These are phyloP conservation scores for Echinometra lucunter DNA, from an alignment of 53 echinoderm and acorn worm genomes.

Conservation along the genomic window DNA sequence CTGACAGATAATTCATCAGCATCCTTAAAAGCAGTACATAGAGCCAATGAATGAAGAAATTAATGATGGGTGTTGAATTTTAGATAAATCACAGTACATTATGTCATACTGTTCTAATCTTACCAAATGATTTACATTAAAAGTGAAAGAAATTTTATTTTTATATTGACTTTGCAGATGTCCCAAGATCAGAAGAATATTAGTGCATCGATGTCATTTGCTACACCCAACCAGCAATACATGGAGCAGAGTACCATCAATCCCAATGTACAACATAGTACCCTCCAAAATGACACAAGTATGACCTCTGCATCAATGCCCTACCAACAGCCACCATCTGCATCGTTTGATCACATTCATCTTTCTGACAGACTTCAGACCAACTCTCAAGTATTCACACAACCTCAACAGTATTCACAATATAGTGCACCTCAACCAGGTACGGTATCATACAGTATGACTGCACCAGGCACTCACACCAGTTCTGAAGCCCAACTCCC, in stretches of 20 bases:
- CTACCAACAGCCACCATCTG: not conserved
- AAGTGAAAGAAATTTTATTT: not conserved
- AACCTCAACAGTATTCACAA: slow-evolving; percentile 34
- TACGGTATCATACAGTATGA: not conserved
- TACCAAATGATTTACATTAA: not conserved
- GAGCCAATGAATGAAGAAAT: not conserved
- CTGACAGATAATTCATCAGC: too few relatives aligned
- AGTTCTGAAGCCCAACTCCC: not conserved
- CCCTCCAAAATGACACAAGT: not conserved
- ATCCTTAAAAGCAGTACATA: too few relatives aligned
- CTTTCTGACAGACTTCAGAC: not conserved
- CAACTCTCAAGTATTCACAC: not conserved
- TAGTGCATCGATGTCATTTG: not conserved
- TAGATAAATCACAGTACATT: not conserved
- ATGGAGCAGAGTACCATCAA: not conserved
- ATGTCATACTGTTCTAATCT: not conserved
- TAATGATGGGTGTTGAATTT: not conserved
- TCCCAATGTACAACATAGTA: not conserved
- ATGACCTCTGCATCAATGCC: too few relatives aligned
- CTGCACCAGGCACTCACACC: not conserved
- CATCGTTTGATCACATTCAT: not conserved
- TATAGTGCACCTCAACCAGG: not conserved
- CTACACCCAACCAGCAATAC: slow-evolving; percentile 14
- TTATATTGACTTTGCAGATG: not conserved
- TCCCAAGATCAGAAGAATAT: not conserved